Evolutionary conservation across 2,888 invertebrate species (phyloP), one percentile per base, ranked within the genome.

Genomic region (Ochlodes sylvanus): DNA sequence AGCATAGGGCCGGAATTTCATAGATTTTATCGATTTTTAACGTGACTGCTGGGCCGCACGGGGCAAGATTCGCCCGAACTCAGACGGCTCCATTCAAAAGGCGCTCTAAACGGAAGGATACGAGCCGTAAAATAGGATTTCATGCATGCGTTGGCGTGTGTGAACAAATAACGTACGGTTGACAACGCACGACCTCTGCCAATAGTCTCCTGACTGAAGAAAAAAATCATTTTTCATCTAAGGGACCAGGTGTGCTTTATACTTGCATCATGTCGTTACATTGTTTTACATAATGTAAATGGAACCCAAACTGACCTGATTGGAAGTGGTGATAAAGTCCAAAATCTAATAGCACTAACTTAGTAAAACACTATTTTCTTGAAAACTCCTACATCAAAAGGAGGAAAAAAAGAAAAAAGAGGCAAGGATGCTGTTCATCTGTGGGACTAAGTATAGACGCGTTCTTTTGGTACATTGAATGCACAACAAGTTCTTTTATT

Each of bases 51-150:
- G 75, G 77, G 76, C 77, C 74, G 79, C 79, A 82, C 78, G 80
- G 78, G 83, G 80, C 84, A 88, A 88, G 87, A 87, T 89, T 88
- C 82, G 81, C 82, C 79, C 79, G 84, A 83, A 82, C 83, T 87
- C 83, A 88, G 85, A 86, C 82, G 85, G 84, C 83, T 81, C 87
- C 86, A 90, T 91, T 90, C 88, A 89, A 89, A 90, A 90, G 88
- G 86, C 85, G 87, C 85, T 90, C 88, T 89, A 87, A 89, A 86
- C 87, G 90, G 86, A 85, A 85, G 86, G 88, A 89, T 86, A 85
- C 90, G 89, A 90, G 87, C 88, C 91, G 92, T 91, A 88, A 92
- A 93, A 92, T 89, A 90, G 88, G 89, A 92, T 92, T 92, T 92
- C 91, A 93, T 88, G 92, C 92, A 90, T 91, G 88, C 89, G 84